phyloP scores from a whole-genome alignment of 2,888 invertebrate genomes.

The Tenthredo scrophulariae region DNA sequence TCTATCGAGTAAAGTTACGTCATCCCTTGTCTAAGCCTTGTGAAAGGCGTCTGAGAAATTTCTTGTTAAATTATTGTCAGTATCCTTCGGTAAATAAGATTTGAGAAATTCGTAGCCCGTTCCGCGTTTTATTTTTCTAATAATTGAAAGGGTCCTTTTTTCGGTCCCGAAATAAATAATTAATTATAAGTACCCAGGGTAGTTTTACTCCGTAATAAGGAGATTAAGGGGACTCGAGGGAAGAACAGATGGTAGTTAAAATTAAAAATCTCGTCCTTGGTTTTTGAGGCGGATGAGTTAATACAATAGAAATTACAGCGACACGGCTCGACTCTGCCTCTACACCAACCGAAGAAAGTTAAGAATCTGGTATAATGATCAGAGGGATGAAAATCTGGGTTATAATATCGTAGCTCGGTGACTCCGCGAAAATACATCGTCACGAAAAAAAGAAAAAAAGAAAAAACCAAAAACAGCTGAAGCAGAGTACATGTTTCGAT shows the following conservation, averaged over 20 bases:
- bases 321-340: not conserved
- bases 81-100: not conserved
- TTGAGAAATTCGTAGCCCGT: not conserved
- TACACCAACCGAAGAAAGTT: not conserved
- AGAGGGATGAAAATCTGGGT: not conserved
- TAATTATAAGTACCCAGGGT: not conserved
- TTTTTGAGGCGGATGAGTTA: not conserved
- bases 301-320: conserved; percentile 2
- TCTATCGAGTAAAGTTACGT: conserved; percentile 25
- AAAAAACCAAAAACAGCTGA: not conserved
- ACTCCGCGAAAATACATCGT: not conserved
- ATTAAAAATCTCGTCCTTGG: not conserved
- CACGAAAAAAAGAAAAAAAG: not conserved
- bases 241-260: not conserved
- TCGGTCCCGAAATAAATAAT: not conserved
- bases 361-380: not conserved
- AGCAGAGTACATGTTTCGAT: not conserved
- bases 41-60: conserved; percentile 8
- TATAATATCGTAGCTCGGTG: not conserved
- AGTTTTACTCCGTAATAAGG: not conserved
- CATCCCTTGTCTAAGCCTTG: conserved; percentile 2
- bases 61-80: not conserved
- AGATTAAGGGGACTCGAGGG: not conserved
- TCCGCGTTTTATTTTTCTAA: not conserved
- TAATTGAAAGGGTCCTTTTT: not conserved